Conservation (phyloP, 2,113 vertebrate species). For the Hippocampus zosterae region DNA sequence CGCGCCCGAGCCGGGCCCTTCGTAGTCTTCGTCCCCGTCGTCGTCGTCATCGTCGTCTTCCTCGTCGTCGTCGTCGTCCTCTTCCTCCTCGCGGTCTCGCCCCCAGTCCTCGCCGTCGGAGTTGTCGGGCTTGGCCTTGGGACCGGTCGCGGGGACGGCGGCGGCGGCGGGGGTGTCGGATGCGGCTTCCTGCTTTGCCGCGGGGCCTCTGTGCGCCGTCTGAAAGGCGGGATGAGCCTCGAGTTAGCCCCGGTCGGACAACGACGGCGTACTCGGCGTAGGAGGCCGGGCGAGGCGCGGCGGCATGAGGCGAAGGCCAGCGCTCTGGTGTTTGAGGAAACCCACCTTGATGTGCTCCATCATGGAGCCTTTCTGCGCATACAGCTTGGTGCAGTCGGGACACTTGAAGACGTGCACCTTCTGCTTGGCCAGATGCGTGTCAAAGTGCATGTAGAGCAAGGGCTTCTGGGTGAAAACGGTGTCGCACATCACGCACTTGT, state of each 20-base stretch:
- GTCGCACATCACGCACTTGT: conserved; percentile 96
- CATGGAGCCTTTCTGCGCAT: conserved; percentile 92
- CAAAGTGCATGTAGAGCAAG: conserved; percentile 89
- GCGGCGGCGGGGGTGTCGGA: conserved; percentile 47
- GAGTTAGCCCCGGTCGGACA: not conserved
- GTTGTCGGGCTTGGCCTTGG: conserved; percentile 60
- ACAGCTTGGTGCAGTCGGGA: conserved; percentile 91
- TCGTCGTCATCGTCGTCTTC: conserved; percentile 55
- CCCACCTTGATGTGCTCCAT: conserved; percentile 95
- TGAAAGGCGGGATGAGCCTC: conserved; percentile 15
- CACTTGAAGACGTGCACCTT: conserved; percentile 97
- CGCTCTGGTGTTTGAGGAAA: too few species aligned
- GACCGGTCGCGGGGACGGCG: conserved; percentile 49
- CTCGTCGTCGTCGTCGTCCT: conserved; percentile 63
- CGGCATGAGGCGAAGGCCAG: too few species aligned
- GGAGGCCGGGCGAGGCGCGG: conserved; percentile 51
- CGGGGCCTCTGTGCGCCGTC: conserved; percentile 70
- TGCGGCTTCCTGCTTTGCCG: conserved; percentile 71
- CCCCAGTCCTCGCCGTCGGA: conserved; percentile 70
- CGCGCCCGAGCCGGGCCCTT: conserved; percentile 30
- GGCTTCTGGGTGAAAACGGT: conserved; percentile 95
- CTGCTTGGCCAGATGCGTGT: conserved; percentile 89
- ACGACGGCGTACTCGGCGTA: conserved; percentile 9
- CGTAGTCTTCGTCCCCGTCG: conserved; percentile 59
- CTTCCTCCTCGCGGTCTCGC: conserved; percentile 69